These are phyloP conservation scores for Lumbricus terrestris DNA, from an alignment of 2,888 invertebrate species.

Conservation along the genomic window DNA sequence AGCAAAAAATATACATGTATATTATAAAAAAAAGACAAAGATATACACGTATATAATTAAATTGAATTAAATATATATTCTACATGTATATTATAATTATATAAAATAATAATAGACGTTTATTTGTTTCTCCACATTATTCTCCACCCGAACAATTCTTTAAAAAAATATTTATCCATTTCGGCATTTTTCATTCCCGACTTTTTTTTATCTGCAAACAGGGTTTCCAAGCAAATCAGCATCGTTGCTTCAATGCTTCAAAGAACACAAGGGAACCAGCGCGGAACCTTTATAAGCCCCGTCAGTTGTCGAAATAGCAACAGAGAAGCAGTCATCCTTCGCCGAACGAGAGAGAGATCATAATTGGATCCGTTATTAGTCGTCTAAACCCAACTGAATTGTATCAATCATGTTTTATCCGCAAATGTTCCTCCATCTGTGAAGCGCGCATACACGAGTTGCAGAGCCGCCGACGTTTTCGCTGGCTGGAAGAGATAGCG, in stretches of 20 bases:
- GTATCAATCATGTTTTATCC: neutral
- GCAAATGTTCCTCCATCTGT: neutral
- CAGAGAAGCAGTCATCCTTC: neutral
- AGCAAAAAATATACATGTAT: no score
- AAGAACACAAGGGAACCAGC: neutral
- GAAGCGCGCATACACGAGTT: neutral
- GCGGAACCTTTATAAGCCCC: neutral
- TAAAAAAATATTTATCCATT: neutral
- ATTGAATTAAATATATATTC: no score
- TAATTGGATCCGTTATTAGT: slow-evolving; percentile 3
- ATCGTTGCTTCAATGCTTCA: neutral
- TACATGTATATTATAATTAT: no score
- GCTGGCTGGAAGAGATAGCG: neutral
- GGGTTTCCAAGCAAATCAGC: no score
- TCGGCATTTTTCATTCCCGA: neutral
- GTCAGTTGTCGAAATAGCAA: neutral
- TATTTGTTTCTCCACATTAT: no score
- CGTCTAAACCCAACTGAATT: neutral
- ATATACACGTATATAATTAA: no score
- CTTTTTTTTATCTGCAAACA: neutral
- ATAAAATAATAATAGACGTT: no score
- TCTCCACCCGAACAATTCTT: no score
- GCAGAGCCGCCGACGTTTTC: neutral
- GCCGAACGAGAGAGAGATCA: neutral
- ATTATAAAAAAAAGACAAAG: neutral